A percentile compares a stretch with the other conserved stretches of the same genome.
These are phyloP conservation scores for Lithobates sylvaticus DNA, from an alignment of 2,797 vertebrate genomes.

Conservation along the genomic window DNA sequence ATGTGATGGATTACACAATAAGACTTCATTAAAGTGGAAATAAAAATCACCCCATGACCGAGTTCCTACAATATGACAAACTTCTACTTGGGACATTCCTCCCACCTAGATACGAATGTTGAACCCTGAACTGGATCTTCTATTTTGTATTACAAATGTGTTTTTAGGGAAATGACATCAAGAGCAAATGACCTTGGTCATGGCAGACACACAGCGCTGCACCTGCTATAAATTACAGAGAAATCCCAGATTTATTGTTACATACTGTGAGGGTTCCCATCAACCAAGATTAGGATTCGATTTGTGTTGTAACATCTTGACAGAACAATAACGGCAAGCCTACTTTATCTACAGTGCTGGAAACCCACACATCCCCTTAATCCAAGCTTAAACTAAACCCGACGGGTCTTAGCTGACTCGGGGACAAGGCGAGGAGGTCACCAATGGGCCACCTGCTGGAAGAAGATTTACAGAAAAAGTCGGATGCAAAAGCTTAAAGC, in stretches of 20 bases:
- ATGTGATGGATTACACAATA: conserved; percentile 22
- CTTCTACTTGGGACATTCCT: background rate
- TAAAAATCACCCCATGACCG: conserved; percentile 3
- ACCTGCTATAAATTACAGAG: conserved; percentile 53
- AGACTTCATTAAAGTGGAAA: conserved; percentile 36
- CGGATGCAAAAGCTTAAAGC: background rate
- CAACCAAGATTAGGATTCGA: background rate
- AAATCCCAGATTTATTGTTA: conserved; percentile 25
- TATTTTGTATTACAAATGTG: background rate
- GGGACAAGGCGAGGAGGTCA: background rate
- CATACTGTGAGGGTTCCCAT: conserved; percentile 2
- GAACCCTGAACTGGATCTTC: background rate
- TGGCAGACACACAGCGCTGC: conserved; percentile 1
- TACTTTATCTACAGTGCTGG: background rate
- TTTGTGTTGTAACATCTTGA: background rate
- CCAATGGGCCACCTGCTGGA: background rate
- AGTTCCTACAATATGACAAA: background rate
- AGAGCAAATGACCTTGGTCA: conserved; percentile 15
- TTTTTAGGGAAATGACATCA: conserved; percentile 35
- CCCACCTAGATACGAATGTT: background rate
- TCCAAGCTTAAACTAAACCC: background rate
- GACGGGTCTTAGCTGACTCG: background rate
- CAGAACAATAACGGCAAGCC: background rate
- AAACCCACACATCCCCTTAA: background rate
- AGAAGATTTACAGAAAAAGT: background rate